Base-by-base conservation (phyloP, 1,140 invertebrate species). In the Lepeophtheirus salmonis region DNA sequence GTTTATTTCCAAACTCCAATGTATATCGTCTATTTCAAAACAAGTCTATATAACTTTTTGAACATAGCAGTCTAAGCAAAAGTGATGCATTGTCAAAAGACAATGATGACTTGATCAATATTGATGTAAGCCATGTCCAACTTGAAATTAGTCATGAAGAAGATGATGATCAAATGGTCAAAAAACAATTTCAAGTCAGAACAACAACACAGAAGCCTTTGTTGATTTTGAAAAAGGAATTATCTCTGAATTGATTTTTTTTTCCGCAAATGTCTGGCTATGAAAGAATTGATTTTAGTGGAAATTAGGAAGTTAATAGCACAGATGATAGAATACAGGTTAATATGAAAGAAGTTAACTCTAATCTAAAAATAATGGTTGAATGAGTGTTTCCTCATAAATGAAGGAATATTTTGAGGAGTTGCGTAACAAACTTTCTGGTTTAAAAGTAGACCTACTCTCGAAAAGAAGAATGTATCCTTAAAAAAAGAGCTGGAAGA, bases 361-460 rank as follows among this genome's bases (percentile, higher is more conserved):
- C 17, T 55, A 12, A 12, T 3, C 13, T 52, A 13, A 52, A n/a
- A 52, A 52, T 14, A n/a, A 41, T 41, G n/a, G 30, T 1, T 21
- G 20, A 41, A n/a, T n/a, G 30, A n/a, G n/a, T 6, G 30, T 10
- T 10, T n/a, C 30, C 6, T 41, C 30, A 10, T 6, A 41, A n/a
- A 60, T 60, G 18, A 60, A 18, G 18, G 57, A 49, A 14, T 60
- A 60, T 41, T 41, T 60, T 16, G n/a, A 52, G 12, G 30, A 4
- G 18, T 21, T 60, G 3, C 41, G 49, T 20, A 26, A 16, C 17
- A 17, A 60, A 30, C n/a, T 60, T 12, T 4, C 2, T 2, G 22
- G 17, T 1, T 20, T 20, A 2, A 54, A 54, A 4, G 52, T 54
- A 2, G 30, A n/a, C 30, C 30, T n/a, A n/a, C n/a, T 41, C 30